Evolutionary conservation across 1,140 invertebrate genomes (phyloP).

Genomic region (Myzus persicae): DNA sequence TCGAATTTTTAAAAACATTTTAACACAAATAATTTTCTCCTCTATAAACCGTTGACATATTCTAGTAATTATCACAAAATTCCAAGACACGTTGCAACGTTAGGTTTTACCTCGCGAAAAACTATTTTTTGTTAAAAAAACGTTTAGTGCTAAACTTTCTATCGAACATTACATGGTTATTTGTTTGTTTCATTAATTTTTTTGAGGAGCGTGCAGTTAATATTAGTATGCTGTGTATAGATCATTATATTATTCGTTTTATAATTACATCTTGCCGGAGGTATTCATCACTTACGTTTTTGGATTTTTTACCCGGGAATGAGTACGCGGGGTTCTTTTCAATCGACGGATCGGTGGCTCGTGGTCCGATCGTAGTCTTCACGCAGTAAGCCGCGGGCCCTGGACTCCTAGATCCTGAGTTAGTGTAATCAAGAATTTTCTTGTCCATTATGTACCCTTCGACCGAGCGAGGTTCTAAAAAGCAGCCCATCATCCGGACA

Average conservation of each 20-base stretch:
- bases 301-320: not conserved
- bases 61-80: not conserved
- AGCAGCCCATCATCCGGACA: not conserved
- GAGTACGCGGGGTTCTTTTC: slow-evolving; percentile 8
- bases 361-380: not conserved
- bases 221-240: not conserved
- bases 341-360: not conserved
- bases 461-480: not conserved
- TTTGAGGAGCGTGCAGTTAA: too few species aligned
- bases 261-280: not conserved
- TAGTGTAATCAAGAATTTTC: not conserved
- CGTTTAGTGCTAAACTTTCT: too few species aligned
- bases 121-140: too few species aligned
- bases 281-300: not conserved
- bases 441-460: not conserved
- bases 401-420: not conserved
- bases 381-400: not conserved
- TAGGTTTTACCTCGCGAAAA: too few species aligned
- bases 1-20: too few species aligned
- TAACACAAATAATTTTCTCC: not conserved
- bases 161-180: too few species aligned
- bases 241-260: not conserved
- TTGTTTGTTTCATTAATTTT: too few species aligned
- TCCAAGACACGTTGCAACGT: too few species aligned
- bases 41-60: not conserved